Conservation (phyloP, 2,888 invertebrate species). For the Drosophila lutescens region DNA sequence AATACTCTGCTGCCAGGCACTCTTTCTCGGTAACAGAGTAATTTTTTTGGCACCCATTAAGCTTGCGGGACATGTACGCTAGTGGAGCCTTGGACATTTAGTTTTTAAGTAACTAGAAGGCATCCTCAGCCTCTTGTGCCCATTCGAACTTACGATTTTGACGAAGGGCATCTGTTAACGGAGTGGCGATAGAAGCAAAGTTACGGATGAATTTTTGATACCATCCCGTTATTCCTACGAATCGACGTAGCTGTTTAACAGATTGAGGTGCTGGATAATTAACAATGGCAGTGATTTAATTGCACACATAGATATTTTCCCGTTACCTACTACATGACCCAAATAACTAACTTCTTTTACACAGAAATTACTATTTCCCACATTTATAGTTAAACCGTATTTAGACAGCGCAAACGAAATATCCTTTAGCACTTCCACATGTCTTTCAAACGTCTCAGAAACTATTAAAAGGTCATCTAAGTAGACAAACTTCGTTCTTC, state of each 20-base stretch:
- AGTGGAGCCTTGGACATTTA: slow-evolving; percentile 3
- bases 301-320: too few relatives aligned
- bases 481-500: slow-evolving; percentile 2
- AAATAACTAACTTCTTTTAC: too few relatives aligned
- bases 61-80: slow-evolving; percentile 8
- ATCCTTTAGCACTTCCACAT: too few relatives aligned
- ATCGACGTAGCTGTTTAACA: background rate
- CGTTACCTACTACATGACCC: too few relatives aligned
- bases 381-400: too few relatives aligned
- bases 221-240: slow-evolving; percentile 2
- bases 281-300: too few relatives aligned
- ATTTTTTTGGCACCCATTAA: slow-evolving; percentile 5
- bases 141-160: slow-evolving; percentile 2
- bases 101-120: slow-evolving; percentile 5
- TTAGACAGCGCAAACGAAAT: too few relatives aligned
- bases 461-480: slow-evolving; percentile 5
- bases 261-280: slow-evolving; percentile 8
- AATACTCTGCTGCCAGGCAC: background rate
- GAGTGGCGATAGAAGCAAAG: slow-evolving; percentile 8
- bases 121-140: slow-evolving; percentile 3
- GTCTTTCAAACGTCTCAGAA: too few relatives aligned
- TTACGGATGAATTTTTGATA: slow-evolving; percentile 6
- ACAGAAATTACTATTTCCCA: too few relatives aligned
- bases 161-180: slow-evolving; percentile 4
- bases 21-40: slow-evolving; percentile 7